These are phyloP conservation scores for Blomia tropicalis DNA, from an alignment of 2,888 invertebrate genomes.

Conservation along the genomic window DNA sequence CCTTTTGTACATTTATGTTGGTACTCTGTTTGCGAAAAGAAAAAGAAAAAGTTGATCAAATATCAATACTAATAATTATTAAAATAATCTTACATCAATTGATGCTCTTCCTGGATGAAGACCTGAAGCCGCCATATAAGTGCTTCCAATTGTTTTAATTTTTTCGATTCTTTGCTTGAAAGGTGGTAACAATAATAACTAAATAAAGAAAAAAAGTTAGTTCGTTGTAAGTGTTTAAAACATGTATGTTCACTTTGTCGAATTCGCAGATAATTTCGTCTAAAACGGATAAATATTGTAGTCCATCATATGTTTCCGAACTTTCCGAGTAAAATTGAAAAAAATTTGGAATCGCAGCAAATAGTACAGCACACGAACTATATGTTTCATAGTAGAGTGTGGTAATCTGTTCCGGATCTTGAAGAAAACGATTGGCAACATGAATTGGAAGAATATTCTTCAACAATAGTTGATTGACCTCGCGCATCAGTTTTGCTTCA, in stretches of 20 bases:
- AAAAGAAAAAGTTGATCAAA: neutral
- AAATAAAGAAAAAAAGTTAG: neutral
- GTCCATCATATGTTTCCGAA: conserved; percentile 29
- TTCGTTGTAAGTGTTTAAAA: neutral
- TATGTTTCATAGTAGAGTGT: conserved; percentile 40
- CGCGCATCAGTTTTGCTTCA: conserved; percentile 66
- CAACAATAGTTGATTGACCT: conserved; percentile 69
- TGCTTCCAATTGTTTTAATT: conserved; percentile 38
- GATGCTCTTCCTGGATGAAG: conserved; percentile 29
- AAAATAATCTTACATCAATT: conserved; percentile 21
- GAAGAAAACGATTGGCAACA: conserved; percentile 47
- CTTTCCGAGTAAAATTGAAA: conserved; percentile 29
- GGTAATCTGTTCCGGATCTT: conserved; percentile 16
- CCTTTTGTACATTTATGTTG: conserved; percentile 28
- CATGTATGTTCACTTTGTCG: conserved; percentile 27
- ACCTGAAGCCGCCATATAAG: conserved; percentile 37
- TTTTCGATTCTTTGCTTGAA: conserved; percentile 34
- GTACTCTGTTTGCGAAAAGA: conserved; percentile 21
- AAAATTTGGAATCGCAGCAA: conserved; percentile 93
- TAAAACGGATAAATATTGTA: conserved; percentile 29
- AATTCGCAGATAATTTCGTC: conserved; percentile 32
- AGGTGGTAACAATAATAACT: conserved; percentile 19
- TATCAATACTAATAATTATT: neutral
- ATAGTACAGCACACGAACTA: conserved; percentile 87
- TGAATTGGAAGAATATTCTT: conserved; percentile 83